These are phyloP conservation scores for Nesoenas mayeri DNA, from an alignment of 2,113 vertebrate species.

Conservation along the genomic window DNA sequence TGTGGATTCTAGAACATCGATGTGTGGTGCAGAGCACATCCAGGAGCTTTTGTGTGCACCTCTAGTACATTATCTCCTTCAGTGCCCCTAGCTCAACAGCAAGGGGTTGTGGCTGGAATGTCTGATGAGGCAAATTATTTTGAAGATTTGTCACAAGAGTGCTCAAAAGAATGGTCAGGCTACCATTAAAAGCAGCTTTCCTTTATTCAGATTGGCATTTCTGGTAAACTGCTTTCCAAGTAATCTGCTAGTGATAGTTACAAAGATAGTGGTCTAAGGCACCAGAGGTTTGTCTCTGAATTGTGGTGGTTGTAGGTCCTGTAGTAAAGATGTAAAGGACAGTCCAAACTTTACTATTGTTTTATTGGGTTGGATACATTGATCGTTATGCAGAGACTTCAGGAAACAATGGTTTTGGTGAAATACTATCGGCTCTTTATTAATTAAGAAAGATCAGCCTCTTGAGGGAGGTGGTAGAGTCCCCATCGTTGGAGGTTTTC, in stretches of 20 bases:
- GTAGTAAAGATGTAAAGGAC: background rate
- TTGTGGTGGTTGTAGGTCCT: background rate
- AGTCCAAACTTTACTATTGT: background rate
- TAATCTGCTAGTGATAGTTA: background rate
- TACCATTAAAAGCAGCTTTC: background rate
- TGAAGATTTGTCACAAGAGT: background rate
- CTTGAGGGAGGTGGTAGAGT: background rate
- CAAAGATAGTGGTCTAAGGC: background rate
- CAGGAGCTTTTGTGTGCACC: background rate
- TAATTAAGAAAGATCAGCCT: background rate
- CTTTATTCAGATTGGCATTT: background rate
- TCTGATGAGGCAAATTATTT: background rate
- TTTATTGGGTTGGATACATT: background rate
- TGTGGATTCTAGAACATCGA: background rate
- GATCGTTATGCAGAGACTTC: background rate
- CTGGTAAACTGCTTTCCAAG: background rate
- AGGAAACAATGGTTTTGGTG: background rate
- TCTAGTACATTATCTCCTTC: background rate
- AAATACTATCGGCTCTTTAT: background rate
- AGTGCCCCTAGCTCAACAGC: background rate
- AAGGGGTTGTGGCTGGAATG: background rate
- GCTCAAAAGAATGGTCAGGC: background rate
- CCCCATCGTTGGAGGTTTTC: background rate
- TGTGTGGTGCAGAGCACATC: accelerated
- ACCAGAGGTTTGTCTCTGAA: background rate